A percentile compares a stretch with the other conserved stretches of the same genome.
These are phyloP conservation scores for Parnassius mnemosyne DNA, from an alignment of 2,888 invertebrate genomes.

Conservation along the genomic window DNA sequence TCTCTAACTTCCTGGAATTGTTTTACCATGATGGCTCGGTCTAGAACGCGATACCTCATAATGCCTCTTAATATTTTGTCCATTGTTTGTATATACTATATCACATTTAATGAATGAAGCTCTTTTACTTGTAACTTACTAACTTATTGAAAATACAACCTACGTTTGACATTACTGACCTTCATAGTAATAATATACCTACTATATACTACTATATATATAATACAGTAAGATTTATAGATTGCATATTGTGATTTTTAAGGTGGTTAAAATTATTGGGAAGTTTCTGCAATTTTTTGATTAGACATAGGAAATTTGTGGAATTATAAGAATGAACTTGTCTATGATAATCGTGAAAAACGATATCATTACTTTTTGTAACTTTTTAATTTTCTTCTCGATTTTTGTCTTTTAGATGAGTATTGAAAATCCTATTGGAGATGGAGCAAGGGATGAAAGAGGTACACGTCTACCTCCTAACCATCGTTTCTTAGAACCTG, in stretches of 20 bases:
- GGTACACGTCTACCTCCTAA: slow-evolving; percentile 64
- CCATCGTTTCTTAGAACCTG: slow-evolving; percentile 83
- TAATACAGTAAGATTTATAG: slow-evolving; percentile 8
- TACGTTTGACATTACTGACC: slow-evolving; percentile 69
- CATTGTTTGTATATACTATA: slow-evolving; percentile 76
- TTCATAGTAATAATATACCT: slow-evolving; percentile 43
- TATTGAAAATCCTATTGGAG: slow-evolving; percentile 56
- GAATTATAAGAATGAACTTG: not conserved
- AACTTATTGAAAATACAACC: slow-evolving; percentile 23
- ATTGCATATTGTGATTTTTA: not conserved
- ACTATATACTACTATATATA: too few species aligned
- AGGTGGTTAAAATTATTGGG: too few species aligned
- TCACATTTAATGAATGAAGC: slow-evolving; percentile 10
- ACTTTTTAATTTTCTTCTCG: slow-evolving; percentile 9
- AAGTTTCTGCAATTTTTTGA: too few species aligned
- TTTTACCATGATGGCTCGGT: slow-evolving; percentile 92
- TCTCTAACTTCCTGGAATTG: slow-evolving; percentile 94
- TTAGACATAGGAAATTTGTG: not conserved
- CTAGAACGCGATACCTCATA: slow-evolving; percentile 91
- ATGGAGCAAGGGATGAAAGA: slow-evolving; percentile 46
- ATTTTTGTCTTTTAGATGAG: slow-evolving; percentile 53
- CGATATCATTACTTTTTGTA: not conserved
- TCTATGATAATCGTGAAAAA: not conserved
- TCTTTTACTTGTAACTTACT: slow-evolving; percentile 12
- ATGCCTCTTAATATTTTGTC: slow-evolving; percentile 94